Base-by-base conservation (phyloP, 1,140 invertebrate genomes). In the Lasioglossum baleicum region DNA sequence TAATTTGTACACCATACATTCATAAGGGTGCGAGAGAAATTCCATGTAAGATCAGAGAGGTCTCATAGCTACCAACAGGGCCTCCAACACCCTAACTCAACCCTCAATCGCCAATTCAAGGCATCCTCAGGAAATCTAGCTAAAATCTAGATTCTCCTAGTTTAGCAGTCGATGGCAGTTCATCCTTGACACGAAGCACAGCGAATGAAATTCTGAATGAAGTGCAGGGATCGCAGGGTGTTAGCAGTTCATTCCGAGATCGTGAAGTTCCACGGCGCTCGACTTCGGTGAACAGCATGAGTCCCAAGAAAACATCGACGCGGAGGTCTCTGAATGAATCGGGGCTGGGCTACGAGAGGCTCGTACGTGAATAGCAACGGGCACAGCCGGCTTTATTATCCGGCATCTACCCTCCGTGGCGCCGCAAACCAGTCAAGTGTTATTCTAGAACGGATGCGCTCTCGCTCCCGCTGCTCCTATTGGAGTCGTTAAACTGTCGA, bases 401-500 rank as follows among this genome's bases (percentile, higher is more conserved):
- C 53, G 42, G 13, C 31, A 42, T n/a, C 17, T 20, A 20, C 26
- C 61, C 26, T 40, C 20, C 11, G 75, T 20, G n/a, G 11, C n/a
- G 44, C 75, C 74, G 20, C 15, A 10, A 15, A 44, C 35, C 42
- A 53, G 31, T 63, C 70, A 17, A 80, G 56, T 73, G 81, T 86
- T 84, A 86, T 86, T 87, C 77, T 86, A 75, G 77, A 82, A 79
- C 77, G 74, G 64, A 82, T 67, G 63, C 72, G 44, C 5, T 35
- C 35, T 60, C 22, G 51, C 44, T 77, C 68, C 67, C 56, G 75
- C 35, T 86, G 75, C 81, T 87, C 77, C 68, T 82, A 69, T 84
- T 86, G 77, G 67, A 85, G 86, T 87, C 84, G 82, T 86, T 87
- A 86, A 87, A 82, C 82, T 63, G 82, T 80, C 84, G 66, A 75